A percentile compares a stretch with the other conserved stretches of the same genome.
Conservation (phyloP, 2,113 vertebrate species). For the Strix uralensis region DNA sequence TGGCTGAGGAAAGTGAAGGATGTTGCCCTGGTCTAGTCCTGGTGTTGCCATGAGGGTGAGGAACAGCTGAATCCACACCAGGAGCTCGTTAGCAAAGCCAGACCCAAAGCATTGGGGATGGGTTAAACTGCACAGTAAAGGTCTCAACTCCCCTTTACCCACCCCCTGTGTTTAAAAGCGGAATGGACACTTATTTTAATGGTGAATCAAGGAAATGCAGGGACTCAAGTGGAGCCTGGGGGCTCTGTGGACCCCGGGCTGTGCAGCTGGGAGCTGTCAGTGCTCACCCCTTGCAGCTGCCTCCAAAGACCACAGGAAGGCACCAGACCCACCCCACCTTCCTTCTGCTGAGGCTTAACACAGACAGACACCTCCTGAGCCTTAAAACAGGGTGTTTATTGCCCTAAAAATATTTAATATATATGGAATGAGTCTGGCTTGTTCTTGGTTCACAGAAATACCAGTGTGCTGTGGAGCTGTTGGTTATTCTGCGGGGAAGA, state of each 20-base stretch:
- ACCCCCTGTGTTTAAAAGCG: accelerated
- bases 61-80: neutral
- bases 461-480: accelerated
- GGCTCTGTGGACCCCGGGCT: accelerated
- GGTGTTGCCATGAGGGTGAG: neutral
- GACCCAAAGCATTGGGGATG: accelerated
- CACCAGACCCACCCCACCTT: neutral
- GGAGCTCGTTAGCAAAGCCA: neutral
- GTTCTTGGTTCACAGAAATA: accelerated
- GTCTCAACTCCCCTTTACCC: neutral
- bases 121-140: neutral
- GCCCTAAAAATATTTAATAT: accelerated
- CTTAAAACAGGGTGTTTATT: accelerated
- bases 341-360: neutral
- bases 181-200: accelerated
- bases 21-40: neutral
- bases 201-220: neutral
- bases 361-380: accelerated
- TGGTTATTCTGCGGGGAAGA: accelerated
- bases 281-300: accelerated
- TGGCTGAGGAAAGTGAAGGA: neutral
- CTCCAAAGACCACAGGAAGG: neutral
- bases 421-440: accelerated
- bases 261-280: accelerated
- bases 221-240: neutral